A percentile compares a stretch with the other conserved stretches of the same genome.
Evolutionary conservation across 2,888 invertebrate genomes (phyloP).

Genomic region (Oscheius onirici): DNA sequence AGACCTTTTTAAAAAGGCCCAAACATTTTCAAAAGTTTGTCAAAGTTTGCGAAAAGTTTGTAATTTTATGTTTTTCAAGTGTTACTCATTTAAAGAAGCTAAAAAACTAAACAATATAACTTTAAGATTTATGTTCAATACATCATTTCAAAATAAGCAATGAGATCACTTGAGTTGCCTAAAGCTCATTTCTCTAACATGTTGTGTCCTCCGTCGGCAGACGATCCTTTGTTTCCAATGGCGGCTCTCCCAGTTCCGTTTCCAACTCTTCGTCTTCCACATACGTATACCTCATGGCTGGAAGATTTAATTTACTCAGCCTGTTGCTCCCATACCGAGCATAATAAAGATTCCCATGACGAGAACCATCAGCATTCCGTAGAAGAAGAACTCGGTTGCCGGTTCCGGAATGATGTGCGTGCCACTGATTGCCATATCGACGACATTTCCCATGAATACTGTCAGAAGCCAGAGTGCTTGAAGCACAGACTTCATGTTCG

Average conservation of each 20-base stretch:
- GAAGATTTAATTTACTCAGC: conserved; percentile 16
- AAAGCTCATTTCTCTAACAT: conserved; percentile 23
- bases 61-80: too few relatives aligned
- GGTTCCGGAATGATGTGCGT: conserved; percentile 61
- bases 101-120: too few relatives aligned
- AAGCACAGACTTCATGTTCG: conserved; percentile 91
- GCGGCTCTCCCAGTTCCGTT: conserved; percentile 23
- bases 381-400: conserved; percentile 69
- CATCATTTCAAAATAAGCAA: background rate
- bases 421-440: conserved; percentile 83
- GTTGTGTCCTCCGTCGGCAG: conserved; percentile 31
- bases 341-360: conserved; percentile 65
- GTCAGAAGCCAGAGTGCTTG: conserved; percentile 88
- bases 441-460: conserved; percentile 89
- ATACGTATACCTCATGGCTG: conserved; percentile 55
- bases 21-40: too few relatives aligned
- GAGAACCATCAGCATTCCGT: conserved; percentile 65
- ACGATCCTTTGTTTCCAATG: conserved; percentile 29
- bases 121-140: too few relatives aligned
- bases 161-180: conserved; percentile 24
- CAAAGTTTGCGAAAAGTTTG: too few relatives aligned
- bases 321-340: conserved; percentile 34
- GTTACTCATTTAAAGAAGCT: too few relatives aligned
- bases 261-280: conserved; percentile 35
- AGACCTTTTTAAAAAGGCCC: too few relatives aligned